Percentiles rank a stretch among this genome's conserved stretches.
phyloP scores from a whole-genome alignment of 2,113 vertebrate species.

The Prunella himalayana region DNA sequence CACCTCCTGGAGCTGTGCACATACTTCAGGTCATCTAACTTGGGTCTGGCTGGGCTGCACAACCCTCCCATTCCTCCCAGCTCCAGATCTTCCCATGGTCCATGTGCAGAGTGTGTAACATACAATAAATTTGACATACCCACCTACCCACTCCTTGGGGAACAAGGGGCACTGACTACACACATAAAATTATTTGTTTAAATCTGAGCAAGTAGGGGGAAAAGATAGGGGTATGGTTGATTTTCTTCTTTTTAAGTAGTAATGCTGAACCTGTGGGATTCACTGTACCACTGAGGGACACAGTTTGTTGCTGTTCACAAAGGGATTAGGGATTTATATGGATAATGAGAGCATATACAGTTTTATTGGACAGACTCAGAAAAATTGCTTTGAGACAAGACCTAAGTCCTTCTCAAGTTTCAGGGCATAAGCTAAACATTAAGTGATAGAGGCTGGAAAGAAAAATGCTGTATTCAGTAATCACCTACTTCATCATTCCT shows the following conservation, averaged over 20 bases:
- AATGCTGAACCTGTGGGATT: background rate
- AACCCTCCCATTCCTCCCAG: background rate
- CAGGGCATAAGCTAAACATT: slow-evolving; percentile 19
- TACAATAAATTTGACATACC: background rate
- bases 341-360: slow-evolving; percentile 7
- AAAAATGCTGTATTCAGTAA: background rate
- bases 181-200: background rate
- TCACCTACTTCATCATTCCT: background rate
- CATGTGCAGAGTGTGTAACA: fast-evolving
- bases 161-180: background rate
- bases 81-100: background rate
- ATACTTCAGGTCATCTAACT: background rate
- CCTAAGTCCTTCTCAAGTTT: slow-evolving; percentile 40
- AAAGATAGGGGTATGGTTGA: background rate
- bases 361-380: background rate
- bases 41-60: background rate
- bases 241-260: background rate
- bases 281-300: background rate
- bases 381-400: slow-evolving; percentile 21
- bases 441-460: slow-evolving; percentile 24
- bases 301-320: background rate
- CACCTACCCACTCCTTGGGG: background rate
- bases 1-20: background rate
- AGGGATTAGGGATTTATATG: background rate
- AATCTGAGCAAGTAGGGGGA: background rate